A percentile compares a stretch with the other conserved stretches of the same genome.
phyloP scores from a whole-genome alignment of 1,140 invertebrate species.

The Neocloeon triangulifer region DNA sequence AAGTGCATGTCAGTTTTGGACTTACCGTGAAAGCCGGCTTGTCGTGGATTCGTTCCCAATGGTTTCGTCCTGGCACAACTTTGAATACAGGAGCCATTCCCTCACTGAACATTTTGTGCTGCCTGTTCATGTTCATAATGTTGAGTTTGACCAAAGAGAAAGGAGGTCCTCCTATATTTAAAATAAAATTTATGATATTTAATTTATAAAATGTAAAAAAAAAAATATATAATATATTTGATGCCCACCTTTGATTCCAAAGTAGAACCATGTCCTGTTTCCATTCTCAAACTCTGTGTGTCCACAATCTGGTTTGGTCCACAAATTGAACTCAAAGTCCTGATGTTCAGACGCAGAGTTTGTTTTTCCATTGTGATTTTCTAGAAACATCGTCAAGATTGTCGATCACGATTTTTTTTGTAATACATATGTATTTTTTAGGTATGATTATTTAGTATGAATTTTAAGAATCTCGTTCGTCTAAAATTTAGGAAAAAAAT shows the following conservation, averaged over 20 bases:
- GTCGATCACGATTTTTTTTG: too few relatives aligned
- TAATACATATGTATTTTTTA: too few relatives aligned
- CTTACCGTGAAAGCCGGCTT: conserved; percentile 35
- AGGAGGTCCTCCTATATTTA: conserved; percentile 22
- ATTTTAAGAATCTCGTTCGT: too few relatives aligned
- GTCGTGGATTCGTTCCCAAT: conserved; percentile 61
- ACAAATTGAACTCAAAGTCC: conserved; percentile 71
- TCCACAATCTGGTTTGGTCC: conserved; percentile 73
- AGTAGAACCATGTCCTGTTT: conserved; percentile 86
- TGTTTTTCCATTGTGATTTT: too few relatives aligned
- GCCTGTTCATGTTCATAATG: conserved; percentile 69
- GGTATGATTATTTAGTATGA: too few relatives aligned
- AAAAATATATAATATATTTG: conserved; percentile 4
- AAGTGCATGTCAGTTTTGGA: conserved; percentile 7
- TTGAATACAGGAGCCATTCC: conserved; percentile 69
- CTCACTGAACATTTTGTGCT: conserved; percentile 76
- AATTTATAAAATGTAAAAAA: conserved; percentile 1
- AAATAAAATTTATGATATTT: conserved; percentile 1
- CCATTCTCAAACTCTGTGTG: conserved; percentile 76
- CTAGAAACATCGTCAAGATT: too few relatives aligned
- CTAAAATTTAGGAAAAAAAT: too few relatives aligned
- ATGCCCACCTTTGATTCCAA: conserved; percentile 55
- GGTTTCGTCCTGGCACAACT: conserved; percentile 36
- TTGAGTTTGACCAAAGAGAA: conserved; percentile 48
- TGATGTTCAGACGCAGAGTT: conserved; percentile 18